Percentiles rank a stretch among this genome's conserved stretches.
Evolutionary conservation across 2,888 invertebrate genomes (phyloP).

Genomic region (Pandemis corylana): DNA sequence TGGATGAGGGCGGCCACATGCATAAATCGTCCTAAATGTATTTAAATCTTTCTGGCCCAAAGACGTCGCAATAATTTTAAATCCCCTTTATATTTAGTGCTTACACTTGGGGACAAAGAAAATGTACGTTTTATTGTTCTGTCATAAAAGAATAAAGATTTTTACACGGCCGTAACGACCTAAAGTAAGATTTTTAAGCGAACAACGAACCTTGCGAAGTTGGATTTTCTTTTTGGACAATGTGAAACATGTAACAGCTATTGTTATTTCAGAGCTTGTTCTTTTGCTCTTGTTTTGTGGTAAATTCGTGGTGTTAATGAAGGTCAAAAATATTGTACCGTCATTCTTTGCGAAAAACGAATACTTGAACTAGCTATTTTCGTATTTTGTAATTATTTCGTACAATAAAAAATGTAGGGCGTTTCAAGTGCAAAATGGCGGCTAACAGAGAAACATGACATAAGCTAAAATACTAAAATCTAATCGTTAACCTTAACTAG

Average conservation of each 20-base stretch:
- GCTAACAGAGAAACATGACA: too few relatives aligned
- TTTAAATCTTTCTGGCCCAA: slow-evolving; percentile 38
- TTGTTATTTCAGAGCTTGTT: slow-evolving; percentile 1
- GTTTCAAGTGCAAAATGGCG: too few relatives aligned
- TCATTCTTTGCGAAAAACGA: background rate
- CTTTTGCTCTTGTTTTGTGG: background rate
- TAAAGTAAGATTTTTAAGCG: slow-evolving; percentile 24
- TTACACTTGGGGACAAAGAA: slow-evolving; percentile 39
- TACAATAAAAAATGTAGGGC: too few relatives aligned
- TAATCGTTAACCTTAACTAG: too few relatives aligned
- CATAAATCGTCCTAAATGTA: slow-evolving; percentile 46
- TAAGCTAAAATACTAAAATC: too few relatives aligned
- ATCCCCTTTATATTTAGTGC: slow-evolving; percentile 40
- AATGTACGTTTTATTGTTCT: slow-evolving; percentile 40
- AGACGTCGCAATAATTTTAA: slow-evolving; percentile 44
- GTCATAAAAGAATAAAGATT: slow-evolving; percentile 34
- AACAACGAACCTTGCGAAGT: slow-evolving; percentile 13
- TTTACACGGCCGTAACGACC: slow-evolving; percentile 24
- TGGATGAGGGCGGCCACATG: slow-evolving; percentile 36
- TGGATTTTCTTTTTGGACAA: slow-evolving; percentile 23
- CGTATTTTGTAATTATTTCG: too few relatives aligned
- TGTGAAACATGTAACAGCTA: slow-evolving; percentile 17
- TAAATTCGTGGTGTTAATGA: background rate
- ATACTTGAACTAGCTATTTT: too few relatives aligned
- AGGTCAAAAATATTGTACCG: background rate